Percentiles rank a stretch among this genome's conserved stretches.
Conservation (phyloP, 2,888 invertebrate species). For the Zaprionus obscuricornis region DNA sequence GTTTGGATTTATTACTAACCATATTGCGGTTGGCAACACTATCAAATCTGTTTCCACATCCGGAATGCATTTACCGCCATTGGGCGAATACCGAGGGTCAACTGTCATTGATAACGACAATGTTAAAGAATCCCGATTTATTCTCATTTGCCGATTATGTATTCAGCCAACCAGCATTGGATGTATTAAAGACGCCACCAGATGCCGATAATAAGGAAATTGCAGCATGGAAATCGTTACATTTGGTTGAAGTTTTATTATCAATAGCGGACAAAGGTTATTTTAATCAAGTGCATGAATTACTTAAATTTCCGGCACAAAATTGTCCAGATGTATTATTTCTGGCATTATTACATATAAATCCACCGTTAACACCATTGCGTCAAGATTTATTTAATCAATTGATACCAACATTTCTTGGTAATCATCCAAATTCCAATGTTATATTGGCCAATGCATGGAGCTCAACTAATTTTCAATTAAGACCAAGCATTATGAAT, state of each 20-base stretch:
- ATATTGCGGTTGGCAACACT: constrained; percentile 92
- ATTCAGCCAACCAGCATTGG: constrained; percentile 93
- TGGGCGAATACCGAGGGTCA: constrained; percentile 98
- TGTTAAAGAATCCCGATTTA: constrained; percentile 95
- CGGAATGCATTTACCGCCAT: constrained; percentile 93
- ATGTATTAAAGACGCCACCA: constrained; percentile 95
- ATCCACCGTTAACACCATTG: constrained; percentile 90
- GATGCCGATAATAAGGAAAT: constrained; percentile 98
- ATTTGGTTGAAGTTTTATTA: constrained; percentile 94
- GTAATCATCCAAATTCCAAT: constrained; percentile 97
- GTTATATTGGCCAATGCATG: constrained; percentile 98
- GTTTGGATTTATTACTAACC: constrained; percentile 91
- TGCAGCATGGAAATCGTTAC: constrained; percentile 95
- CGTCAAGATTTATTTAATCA: constrained; percentile 94
- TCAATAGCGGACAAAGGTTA: constrained; percentile 94
- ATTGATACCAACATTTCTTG: constrained; percentile 95
- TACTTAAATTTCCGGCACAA: constrained; percentile 95
- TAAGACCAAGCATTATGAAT: constrained; percentile 95
- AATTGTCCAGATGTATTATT: constrained; percentile 97
- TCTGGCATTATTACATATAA: constrained; percentile 94
- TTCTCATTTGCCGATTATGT: constrained; percentile 97
- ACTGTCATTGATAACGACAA: constrained; percentile 93
- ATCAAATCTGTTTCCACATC: constrained; percentile 90
- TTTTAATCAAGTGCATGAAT: constrained; percentile 90
- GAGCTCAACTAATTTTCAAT: constrained; percentile 90